Evolutionary conservation across 1,140 invertebrate genomes (phyloP).

Genomic region (Oncopodura yosiiana): DNA sequence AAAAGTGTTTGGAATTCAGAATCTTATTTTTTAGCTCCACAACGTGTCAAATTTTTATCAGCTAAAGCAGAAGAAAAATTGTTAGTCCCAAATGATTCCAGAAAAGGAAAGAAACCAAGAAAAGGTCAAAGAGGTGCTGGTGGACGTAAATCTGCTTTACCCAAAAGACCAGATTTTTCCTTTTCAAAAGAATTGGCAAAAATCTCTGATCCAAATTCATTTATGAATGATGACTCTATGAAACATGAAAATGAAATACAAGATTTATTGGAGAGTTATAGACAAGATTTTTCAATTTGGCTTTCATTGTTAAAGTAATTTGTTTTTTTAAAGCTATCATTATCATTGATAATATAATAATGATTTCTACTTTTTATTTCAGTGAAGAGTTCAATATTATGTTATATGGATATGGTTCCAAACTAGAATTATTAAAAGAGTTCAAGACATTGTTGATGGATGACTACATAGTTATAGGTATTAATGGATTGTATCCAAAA

Average conservation of each 20-base stretch:
- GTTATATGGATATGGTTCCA: slow-evolving; percentile 30
- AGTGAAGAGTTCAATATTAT: slow-evolving; percentile 29
- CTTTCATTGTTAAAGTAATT: slow-evolving; percentile 13
- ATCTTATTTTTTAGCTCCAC: no score
- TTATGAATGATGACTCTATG: not conserved
- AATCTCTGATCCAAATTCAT: not conserved
- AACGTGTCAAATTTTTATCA: no score
- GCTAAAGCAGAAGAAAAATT: no score
- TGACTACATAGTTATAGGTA: slow-evolving; percentile 2
- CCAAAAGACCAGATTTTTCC: slow-evolving; percentile 10
- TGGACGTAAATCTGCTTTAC: not conserved
- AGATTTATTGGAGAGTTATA: not conserved
- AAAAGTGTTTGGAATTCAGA: no score
- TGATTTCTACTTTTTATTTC: not conserved
- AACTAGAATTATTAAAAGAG: slow-evolving; percentile 11
- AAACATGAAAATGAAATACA: slow-evolving; percentile 2
- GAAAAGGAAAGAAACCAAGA: slow-evolving; percentile 20
- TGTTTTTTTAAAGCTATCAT: not conserved
- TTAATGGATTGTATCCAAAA: slow-evolving; percentile 29
- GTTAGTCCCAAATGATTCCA: no score
- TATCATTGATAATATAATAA: slow-evolving; percentile 1
- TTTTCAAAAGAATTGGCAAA: slow-evolving; percentile 18
- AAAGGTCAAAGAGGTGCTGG: slow-evolving; percentile 20
- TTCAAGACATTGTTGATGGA: slow-evolving; percentile 20
- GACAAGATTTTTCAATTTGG: slow-evolving; percentile 24